Conservation (phyloP, 92 coral and sea anemone species). For the Porites rus region DNA sequence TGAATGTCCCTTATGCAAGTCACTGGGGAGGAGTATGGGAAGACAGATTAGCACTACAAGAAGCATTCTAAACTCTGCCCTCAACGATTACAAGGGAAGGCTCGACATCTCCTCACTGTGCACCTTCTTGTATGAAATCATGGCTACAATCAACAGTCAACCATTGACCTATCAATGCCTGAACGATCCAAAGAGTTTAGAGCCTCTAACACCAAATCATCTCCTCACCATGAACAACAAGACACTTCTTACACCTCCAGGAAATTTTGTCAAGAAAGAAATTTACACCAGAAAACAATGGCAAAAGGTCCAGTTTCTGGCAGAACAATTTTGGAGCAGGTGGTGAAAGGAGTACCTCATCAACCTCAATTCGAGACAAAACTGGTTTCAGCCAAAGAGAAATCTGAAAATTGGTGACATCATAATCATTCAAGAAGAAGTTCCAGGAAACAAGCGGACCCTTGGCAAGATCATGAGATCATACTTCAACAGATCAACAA, state of each 20-base stretch:
- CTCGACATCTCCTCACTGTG: constrained; percentile 6
- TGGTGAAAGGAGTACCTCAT: constrained; percentile 15
- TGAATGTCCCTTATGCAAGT: constrained; percentile 12
- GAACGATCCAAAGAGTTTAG: no score
- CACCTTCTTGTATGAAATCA: constrained; percentile 15
- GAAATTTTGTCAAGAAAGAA: constrained; percentile 4
- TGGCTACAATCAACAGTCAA: no score
- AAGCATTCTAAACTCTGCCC: constrained; percentile 8
- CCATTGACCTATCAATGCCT: no score
- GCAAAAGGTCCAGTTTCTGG: constrained; percentile 8
- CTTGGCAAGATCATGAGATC: no score
- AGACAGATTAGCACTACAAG: constrained; percentile 24
- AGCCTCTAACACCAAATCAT: constrained; percentile 21
- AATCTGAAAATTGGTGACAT: no score
- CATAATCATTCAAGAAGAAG: no score
- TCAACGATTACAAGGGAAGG: constrained; percentile 6
- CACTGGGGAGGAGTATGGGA: constrained; percentile 41
- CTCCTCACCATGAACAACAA: constrained; percentile 19
- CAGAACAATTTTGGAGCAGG: not conserved
- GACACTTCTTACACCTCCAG: constrained; percentile 15
- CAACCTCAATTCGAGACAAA: no score
- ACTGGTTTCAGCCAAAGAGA: no score
- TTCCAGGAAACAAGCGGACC: no score
- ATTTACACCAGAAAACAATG: constrained; percentile 17
- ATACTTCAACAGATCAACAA: no score